Percentiles rank a stretch among this genome's conserved stretches.
phyloP scores from a whole-genome alignment of 2,888 invertebrate species.

The Didymodactylos carnosus region DNA sequence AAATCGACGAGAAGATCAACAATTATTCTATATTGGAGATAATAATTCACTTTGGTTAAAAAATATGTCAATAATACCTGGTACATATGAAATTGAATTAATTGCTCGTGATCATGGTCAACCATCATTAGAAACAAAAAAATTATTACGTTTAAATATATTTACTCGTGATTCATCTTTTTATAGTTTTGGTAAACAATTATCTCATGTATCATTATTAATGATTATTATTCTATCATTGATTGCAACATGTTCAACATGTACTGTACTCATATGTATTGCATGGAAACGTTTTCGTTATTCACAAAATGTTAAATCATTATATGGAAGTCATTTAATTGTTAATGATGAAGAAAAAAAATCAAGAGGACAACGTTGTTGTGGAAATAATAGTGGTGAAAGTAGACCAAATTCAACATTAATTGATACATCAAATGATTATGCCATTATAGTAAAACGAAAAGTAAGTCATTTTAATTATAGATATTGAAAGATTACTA shows the following conservation, averaged over 20 bases:
- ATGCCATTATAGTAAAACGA: neutral
- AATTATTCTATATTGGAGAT: neutral
- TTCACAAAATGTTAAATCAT: neutral
- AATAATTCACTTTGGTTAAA: neutral
- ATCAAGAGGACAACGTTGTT: too few relatives aligned
- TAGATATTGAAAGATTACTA: too few relatives aligned
- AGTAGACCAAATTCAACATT: neutral
- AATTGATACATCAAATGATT: neutral
- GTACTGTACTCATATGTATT: neutral
- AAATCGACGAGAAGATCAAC: neutral
- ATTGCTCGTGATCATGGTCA: neutral
- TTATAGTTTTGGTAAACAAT: neutral
- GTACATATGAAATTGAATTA: neutral
- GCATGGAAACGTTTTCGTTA: neutral
- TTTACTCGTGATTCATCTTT: neutral
- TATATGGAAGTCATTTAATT: neutral
- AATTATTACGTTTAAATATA: neutral
- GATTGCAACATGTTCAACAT: neutral
- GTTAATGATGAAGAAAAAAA: neutral
- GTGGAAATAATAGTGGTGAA: too few relatives aligned
- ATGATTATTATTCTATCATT: neutral
- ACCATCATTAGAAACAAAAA: neutral
- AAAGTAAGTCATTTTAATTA: neutral
- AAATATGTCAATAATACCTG: neutral
- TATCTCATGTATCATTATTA: neutral